Percentiles rank a stretch among this genome's conserved stretches.
These are phyloP conservation scores for Uloborus diversus DNA, from an alignment of 1,140 invertebrate genomes.

Conservation along the genomic window DNA sequence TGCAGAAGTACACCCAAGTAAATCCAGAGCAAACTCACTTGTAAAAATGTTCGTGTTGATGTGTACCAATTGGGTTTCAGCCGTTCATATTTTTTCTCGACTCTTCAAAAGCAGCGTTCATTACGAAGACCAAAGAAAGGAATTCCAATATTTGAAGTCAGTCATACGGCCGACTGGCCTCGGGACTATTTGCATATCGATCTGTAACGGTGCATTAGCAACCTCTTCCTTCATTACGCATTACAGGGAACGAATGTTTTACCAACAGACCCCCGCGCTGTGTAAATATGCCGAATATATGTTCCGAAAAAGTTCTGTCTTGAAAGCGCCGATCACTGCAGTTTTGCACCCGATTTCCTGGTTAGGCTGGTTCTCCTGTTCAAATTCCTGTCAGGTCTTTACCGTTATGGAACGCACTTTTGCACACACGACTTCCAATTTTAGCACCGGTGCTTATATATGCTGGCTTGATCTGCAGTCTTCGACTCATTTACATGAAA, in stretches of 20 bases:
- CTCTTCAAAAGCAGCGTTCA: slow-evolving; percentile 45
- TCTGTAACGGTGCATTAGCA: slow-evolving; percentile 55
- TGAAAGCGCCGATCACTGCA: slow-evolving; percentile 6
- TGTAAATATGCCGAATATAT: slow-evolving; percentile 33
- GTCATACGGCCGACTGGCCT: slow-evolving; percentile 40
- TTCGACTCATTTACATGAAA: no score
- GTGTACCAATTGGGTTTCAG: slow-evolving; percentile 53
- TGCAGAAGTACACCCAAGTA: slow-evolving; percentile 48
- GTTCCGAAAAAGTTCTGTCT: slow-evolving; percentile 21
- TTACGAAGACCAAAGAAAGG: slow-evolving; percentile 48
- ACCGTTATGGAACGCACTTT: no score
- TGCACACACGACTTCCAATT: slow-evolving; percentile 1
- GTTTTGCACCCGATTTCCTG: background rate
- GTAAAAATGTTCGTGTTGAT: slow-evolving; percentile 50
- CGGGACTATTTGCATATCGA: slow-evolving; percentile 55
- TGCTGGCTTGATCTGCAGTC: no score
- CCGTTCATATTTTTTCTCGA: slow-evolving; percentile 3
- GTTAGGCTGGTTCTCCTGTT: background rate
- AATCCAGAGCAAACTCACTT: slow-evolving; percentile 22
- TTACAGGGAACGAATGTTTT: slow-evolving; percentile 24
- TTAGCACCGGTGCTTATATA: no score
- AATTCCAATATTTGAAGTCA: slow-evolving; percentile 55
- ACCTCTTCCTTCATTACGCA: slow-evolving; percentile 27
- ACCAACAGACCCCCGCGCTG: slow-evolving; percentile 19
- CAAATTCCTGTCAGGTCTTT: slow-evolving; percentile 5